These are phyloP conservation scores for Eupithecia inturbata DNA, from an alignment of 2,888 invertebrate genomes.

Conservation along the genomic window DNA sequence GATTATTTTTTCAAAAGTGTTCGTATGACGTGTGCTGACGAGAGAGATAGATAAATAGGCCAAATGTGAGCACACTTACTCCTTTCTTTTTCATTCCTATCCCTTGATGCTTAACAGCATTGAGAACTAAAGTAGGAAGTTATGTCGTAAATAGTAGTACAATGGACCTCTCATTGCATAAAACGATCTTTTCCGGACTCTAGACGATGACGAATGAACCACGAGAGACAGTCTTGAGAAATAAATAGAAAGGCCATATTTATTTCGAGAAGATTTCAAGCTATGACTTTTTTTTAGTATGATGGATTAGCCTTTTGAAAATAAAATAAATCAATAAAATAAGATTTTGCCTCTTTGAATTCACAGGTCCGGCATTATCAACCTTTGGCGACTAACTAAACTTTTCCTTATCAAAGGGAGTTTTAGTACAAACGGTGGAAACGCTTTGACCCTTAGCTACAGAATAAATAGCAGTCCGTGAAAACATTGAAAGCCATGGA, in stretches of 20 bases:
- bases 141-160: constrained; percentile 16
- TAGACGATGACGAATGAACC: constrained; percentile 9
- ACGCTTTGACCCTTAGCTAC: constrained; percentile 48
- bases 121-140: constrained; percentile 16
- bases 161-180: constrained; percentile 19
- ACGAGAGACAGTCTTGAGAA: constrained; percentile 2
- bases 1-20: too few species aligned
- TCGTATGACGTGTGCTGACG: too few species aligned
- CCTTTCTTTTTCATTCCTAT: background rate
- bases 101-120: background rate
- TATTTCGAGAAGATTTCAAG: background rate
- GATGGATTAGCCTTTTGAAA: background rate
- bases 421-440: constrained; percentile 10
- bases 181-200: constrained; percentile 28
- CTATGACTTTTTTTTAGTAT: constrained; percentile 6
- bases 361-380: background rate
- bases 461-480: constrained; percentile 22
- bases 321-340: constrained; percentile 1
- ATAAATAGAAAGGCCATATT: constrained; percentile 1
- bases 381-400: constrained; percentile 7
- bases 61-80: background rate
- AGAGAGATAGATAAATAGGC: too few species aligned
- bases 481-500: constrained; percentile 5
- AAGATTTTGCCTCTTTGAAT: background rate
- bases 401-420: constrained; percentile 10